Conservation (phyloP, 2,888 invertebrate genomes). For the Deroplatys truncata region DNA sequence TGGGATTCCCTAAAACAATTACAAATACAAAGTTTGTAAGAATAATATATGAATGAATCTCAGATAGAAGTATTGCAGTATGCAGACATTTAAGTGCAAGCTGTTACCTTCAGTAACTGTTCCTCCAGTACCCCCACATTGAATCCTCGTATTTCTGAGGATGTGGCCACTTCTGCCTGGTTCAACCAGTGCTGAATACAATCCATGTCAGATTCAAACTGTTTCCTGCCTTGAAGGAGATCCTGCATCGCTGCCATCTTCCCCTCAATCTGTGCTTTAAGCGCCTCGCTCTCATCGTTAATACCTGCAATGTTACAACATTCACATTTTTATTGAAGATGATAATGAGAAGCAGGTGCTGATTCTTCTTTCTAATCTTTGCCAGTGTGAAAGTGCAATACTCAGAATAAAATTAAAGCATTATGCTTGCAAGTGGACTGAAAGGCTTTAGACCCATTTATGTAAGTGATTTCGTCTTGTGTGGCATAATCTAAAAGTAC, state of each 20-base stretch:
- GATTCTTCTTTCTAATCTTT: constrained; percentile 44
- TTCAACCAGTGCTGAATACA: constrained; percentile 84
- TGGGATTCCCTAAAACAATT: no score
- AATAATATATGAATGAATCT: no score
- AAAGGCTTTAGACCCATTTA: no score
- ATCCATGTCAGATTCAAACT: constrained; percentile 77
- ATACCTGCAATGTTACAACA: constrained; percentile 53
- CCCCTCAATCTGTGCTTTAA: constrained; percentile 69
- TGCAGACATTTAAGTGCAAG: no score
- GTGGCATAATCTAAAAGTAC: no score
- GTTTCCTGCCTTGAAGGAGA: constrained; percentile 69
- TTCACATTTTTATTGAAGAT: neutral
- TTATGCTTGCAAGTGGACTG: no score
- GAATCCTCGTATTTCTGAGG: constrained; percentile 73
- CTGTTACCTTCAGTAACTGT: constrained; percentile 66
- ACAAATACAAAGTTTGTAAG: no score
- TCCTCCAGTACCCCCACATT: constrained; percentile 81
- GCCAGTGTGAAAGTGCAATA: no score
- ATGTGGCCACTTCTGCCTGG: constrained; percentile 83
- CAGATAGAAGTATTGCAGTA: no score
- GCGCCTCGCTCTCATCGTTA: constrained; percentile 64
- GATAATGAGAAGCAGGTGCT: constrained; percentile 37
- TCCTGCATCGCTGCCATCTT: constrained; percentile 68
- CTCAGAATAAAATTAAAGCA: no score
- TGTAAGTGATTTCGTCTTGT: no score